A percentile compares a stretch with the other conserved stretches of the same genome.
Conservation (phyloP, 2,888 invertebrate genomes). For the Agrotis puta region DNA sequence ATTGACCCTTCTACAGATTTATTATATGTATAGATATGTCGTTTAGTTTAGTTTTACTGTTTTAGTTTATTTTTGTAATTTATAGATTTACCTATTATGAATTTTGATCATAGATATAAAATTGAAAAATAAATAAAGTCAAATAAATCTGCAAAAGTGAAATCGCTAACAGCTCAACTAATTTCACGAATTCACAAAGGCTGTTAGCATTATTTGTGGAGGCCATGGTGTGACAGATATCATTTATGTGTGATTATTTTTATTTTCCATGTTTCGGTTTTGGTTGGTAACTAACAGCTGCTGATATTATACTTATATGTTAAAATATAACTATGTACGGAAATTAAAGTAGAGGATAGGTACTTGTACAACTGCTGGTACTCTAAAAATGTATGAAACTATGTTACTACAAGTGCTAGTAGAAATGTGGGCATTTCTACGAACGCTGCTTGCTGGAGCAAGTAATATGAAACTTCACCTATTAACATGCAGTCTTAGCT, state of each 20-base stretch:
- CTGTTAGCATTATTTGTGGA: slow-evolving; percentile 17
- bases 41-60: too few relatives aligned
- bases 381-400: too few relatives aligned
- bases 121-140: not conserved
- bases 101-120: not conserved
- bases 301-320: too few relatives aligned
- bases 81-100: too few relatives aligned
- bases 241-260: slow-evolving; percentile 53
- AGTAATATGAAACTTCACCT: not conserved
- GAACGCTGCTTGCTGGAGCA: too few relatives aligned
- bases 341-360: too few relatives aligned
- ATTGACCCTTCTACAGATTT: too few relatives aligned
- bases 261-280: not conserved
- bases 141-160: slow-evolving; percentile 12
- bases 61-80: too few relatives aligned
- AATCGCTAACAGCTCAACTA: slow-evolving; percentile 62
- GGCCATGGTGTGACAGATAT: slow-evolving; percentile 51
- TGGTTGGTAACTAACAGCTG: not conserved
- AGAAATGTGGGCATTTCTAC: too few relatives aligned
- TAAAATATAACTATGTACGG: too few relatives aligned
- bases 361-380: not conserved
- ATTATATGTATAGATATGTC: too few relatives aligned
- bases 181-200: slow-evolving; percentile 77
- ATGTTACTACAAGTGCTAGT: too few relatives aligned
- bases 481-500: not conserved